Evolutionary conservation across 2,888 invertebrate genomes (phyloP).

Genomic region (Leptopterna dolabrata): DNA sequence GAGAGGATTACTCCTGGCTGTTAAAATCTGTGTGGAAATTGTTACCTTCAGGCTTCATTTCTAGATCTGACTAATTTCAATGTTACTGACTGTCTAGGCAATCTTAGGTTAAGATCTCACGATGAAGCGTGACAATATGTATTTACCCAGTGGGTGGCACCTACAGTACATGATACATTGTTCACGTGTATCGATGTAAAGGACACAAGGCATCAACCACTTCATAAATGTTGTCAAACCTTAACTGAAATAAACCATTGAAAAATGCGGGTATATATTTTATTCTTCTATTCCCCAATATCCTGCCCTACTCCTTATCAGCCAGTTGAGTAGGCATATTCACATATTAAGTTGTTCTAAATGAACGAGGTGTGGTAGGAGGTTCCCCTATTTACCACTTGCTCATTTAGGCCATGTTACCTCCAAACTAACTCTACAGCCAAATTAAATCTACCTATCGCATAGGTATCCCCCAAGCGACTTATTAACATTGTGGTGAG

Average conservation of each 20-base stretch:
- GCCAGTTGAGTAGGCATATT: too few species aligned
- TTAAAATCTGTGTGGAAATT: not conserved
- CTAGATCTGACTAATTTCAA: not conserved
- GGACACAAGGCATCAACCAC: not conserved
- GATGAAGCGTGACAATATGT: not conserved
- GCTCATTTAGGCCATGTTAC: too few species aligned
- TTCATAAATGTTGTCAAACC: not conserved
- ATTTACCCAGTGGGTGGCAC: not conserved
- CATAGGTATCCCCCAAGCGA: too few species aligned
- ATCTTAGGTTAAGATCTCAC: not conserved
- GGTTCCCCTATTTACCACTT: too few species aligned
- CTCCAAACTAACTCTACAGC: too few species aligned
- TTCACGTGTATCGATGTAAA: not conserved
- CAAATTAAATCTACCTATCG: too few species aligned
- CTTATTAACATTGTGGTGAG: too few species aligned
- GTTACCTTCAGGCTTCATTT: not conserved
- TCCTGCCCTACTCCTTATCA: too few species aligned
- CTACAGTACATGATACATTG: not conserved
- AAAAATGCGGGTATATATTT: not conserved
- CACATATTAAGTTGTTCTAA: too few species aligned
- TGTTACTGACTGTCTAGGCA: not conserved
- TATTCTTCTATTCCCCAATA: not conserved
- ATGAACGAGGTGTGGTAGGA: too few species aligned
- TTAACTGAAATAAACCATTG: not conserved
- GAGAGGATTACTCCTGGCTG: not conserved